These are phyloP conservation scores for Drosophila lutescens DNA, from an alignment of 2,888 invertebrate genomes.

Conservation along the genomic window DNA sequence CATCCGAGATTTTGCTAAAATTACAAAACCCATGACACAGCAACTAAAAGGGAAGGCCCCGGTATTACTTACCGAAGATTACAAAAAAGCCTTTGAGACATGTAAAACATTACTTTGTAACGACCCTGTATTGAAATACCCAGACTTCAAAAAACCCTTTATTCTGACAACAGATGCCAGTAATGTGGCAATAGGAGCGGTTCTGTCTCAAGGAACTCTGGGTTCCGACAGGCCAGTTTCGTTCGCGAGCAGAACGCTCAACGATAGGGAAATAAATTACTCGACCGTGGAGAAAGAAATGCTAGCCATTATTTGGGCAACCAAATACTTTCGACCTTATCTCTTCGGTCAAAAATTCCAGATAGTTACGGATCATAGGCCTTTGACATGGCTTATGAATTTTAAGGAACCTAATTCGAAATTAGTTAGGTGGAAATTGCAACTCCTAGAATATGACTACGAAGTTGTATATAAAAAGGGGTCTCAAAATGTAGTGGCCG, in stretches of 20 bases:
- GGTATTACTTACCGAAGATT: not conserved
- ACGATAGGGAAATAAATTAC: not conserved
- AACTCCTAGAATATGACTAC: too few relatives aligned
- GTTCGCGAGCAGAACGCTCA: slow-evolving; percentile 1
- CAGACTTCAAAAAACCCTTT: not conserved
- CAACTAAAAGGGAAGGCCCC: not conserved
- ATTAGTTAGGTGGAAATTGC: too few relatives aligned
- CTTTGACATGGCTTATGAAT: slow-evolving; percentile 1
- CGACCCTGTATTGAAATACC: not conserved
- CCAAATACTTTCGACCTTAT: slow-evolving; percentile 5
- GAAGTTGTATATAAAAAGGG: too few relatives aligned
- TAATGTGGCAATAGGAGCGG: slow-evolving; percentile 5
- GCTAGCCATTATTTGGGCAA: slow-evolving; percentile 1
- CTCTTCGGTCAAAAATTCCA: slow-evolving; percentile 3
- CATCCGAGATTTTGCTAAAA: not conserved
- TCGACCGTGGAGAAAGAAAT: not conserved
- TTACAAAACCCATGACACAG: not conserved
- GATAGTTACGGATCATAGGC: slow-evolving; percentile 5
- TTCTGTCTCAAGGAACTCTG: not conserved
- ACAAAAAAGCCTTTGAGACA: not conserved
- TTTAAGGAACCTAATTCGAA: too few relatives aligned
- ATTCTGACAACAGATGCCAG: slow-evolving; percentile 1
- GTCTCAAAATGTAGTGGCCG: too few relatives aligned
- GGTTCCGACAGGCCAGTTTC: not conserved
- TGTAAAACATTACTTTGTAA: not conserved